Evolutionary conservation across 2,797 vertebrate genomes (phyloP).

Genomic region (Tapera naevia): DNA sequence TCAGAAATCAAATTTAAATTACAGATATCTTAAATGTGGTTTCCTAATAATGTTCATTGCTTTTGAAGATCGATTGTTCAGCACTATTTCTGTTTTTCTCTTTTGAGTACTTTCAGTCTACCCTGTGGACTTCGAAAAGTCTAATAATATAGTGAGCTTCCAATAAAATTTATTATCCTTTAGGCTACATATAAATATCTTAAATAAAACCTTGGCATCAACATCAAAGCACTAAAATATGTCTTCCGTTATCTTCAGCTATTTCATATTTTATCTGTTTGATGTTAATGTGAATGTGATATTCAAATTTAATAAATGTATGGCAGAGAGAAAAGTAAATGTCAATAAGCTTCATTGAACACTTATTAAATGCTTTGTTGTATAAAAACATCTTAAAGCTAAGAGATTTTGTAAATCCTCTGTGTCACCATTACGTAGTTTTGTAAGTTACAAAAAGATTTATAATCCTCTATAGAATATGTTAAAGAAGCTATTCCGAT

Average conservation of each 20-base stretch:
- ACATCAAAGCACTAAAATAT: slow-evolving; percentile 76
- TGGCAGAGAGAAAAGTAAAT: slow-evolving; percentile 70
- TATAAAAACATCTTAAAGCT: slow-evolving; percentile 60
- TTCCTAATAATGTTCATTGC: slow-evolving; percentile 62
- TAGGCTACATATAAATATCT: slow-evolving; percentile 75
- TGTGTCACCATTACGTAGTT: slow-evolving; percentile 23
- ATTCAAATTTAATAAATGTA: slow-evolving; percentile 72
- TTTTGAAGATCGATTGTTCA: slow-evolving; percentile 73
- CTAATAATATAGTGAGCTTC: slow-evolving; percentile 72
- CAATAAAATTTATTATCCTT: slow-evolving; percentile 77
- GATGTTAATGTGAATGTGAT: slow-evolving; percentile 75
- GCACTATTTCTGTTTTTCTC: slow-evolving; percentile 67
- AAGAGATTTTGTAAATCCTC: slow-evolving; percentile 66
- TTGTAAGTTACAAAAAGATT: slow-evolving; percentile 42
- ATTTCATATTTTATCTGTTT: slow-evolving; percentile 77
- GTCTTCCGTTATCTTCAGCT: slow-evolving; percentile 71
- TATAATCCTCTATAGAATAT: background rate
- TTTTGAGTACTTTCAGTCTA: slow-evolving; percentile 60
- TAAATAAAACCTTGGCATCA: slow-evolving; percentile 76
- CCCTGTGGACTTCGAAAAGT: slow-evolving; percentile 65
- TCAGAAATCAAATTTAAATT: slow-evolving; percentile 63
- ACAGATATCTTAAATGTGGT: slow-evolving; percentile 62
- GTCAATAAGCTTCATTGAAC: slow-evolving; percentile 72
- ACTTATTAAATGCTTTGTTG: slow-evolving; percentile 68
- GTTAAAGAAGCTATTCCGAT: background rate